These are phyloP conservation scores for Tetragonula clypearis DNA, from an alignment of 1,140 invertebrate genomes.

Conservation along the genomic window DNA sequence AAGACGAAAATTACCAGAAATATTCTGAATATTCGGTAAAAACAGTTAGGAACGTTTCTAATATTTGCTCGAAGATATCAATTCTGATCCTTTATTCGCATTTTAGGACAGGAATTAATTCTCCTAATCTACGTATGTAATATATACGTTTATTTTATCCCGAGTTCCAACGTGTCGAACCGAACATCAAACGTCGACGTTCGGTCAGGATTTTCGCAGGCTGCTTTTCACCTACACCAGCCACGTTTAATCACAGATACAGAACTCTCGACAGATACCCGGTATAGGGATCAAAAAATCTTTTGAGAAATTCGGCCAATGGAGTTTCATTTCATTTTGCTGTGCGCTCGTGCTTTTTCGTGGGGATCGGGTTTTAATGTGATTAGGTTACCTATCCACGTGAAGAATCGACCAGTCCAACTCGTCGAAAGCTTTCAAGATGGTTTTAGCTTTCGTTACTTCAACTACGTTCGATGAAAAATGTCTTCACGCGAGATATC, in stretches of 20 bases:
- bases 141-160: neutral
- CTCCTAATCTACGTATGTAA: neutral
- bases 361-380: neutral
- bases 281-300: neutral
- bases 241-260: neutral
- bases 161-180: neutral
- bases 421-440: neutral
- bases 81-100: neutral
- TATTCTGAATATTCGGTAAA: neutral
- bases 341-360: neutral
- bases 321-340: neutral
- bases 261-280: neutral
- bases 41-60: neutral
- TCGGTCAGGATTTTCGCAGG: neutral
- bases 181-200: neutral
- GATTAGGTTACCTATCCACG: neutral
- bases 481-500: neutral
- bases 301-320: neutral
- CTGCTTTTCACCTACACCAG: neutral
- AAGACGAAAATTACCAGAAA: too few species aligned
- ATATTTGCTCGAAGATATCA: neutral
- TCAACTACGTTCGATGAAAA: neutral
- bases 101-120: neutral
- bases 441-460: neutral
- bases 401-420: neutral